These are phyloP conservation scores for Hypocryptadius cinnamomeus DNA, from an alignment of 2,113 vertebrate species.

Conservation along the genomic window DNA sequence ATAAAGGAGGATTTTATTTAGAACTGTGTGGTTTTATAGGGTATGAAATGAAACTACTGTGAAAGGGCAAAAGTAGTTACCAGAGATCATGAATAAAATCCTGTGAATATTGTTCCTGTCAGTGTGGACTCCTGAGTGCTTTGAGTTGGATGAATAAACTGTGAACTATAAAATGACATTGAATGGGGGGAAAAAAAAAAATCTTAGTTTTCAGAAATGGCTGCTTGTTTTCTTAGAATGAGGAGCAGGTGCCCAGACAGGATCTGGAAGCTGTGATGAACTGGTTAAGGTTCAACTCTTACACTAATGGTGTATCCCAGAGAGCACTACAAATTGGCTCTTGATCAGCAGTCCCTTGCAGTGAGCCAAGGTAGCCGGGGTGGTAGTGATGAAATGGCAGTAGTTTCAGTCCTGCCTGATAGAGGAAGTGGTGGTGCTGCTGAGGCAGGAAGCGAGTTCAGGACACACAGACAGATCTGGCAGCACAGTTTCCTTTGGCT, in stretches of 20 bases:
- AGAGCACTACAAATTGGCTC: not conserved
- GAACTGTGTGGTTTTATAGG: not conserved
- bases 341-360: not conserved
- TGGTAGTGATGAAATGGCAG: not conserved
- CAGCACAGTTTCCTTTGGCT: not conserved
- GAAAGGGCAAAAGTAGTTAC: not conserved
- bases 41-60: rapidly evolving
- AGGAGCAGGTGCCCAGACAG: not conserved
- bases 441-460: not conserved
- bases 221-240: not conserved
- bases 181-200: too few relatives aligned
- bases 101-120: not conserved
- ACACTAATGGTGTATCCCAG: not conserved
- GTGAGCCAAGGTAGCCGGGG: not conserved
- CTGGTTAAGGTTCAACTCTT: not conserved
- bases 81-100: not conserved
- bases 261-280: not conserved
- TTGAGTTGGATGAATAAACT: not conserved
- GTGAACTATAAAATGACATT: not conserved
- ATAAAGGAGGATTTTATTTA: not conserved
- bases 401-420: not conserved
- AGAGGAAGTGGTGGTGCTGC: slow-evolving; percentile 40
- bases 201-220: not conserved
- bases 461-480: not conserved
- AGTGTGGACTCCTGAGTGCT: not conserved